Conservation (phyloP, 2,113 vertebrate genomes). For the Dicaeum eximium region DNA sequence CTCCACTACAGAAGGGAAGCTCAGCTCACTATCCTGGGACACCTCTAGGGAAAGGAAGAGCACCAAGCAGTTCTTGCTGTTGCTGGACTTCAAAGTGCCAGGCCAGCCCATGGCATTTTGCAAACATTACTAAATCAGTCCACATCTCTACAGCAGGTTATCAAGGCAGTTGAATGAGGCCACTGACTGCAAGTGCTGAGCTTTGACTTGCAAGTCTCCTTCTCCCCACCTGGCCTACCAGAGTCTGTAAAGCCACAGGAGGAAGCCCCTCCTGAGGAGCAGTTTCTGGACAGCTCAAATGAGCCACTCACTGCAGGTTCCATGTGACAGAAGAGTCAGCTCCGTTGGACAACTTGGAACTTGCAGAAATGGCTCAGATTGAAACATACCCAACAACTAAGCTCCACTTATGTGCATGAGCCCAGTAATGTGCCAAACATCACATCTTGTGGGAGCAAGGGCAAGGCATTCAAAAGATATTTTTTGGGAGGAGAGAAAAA, state of each 20-base stretch:
- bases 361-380: background rate
- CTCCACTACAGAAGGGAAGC: background rate
- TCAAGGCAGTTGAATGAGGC: background rate
- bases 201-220: background rate
- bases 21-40: background rate
- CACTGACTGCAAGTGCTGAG: background rate
- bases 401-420: background rate
- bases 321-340: rapidly evolving
- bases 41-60: background rate
- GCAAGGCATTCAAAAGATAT: background rate
- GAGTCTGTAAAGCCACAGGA: too few relatives aligned
- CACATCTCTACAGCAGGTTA: background rate
- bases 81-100: background rate
- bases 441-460: background rate
- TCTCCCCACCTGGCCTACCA: background rate
- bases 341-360: background rate
- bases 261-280: background rate
- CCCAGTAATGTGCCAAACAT: background rate
- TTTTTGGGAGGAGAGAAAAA: background rate
- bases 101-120: background rate
- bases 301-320: background rate
- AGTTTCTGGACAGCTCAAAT: background rate
- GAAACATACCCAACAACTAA: background rate
- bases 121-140: background rate
- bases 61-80: background rate